Base-by-base conservation (phyloP, 1,140 invertebrate genomes). In the Euglossa dilemma region DNA sequence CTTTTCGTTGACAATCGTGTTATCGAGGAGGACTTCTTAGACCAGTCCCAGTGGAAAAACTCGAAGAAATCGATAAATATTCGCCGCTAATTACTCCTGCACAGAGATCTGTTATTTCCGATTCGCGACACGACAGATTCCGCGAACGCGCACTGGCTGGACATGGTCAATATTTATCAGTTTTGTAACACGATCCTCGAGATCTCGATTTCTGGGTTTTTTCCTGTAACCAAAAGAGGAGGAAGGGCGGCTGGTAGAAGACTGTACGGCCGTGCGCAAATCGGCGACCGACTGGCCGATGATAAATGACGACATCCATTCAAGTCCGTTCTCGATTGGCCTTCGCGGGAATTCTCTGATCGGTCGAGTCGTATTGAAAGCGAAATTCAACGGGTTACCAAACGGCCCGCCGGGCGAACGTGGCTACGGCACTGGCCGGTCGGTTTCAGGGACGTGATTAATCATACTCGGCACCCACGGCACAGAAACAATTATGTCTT, bases 361-460 rank as follows among this genome's bases (percentile, higher is more conserved):
- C 54, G 86, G 83, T 76, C 79, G 87, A 90, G 91, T 90, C 56
- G 75, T 56, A 70, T 83, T 70, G 74, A 90, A 91, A 90, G 90
- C 88, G 91, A 92, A 93, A 92, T 90, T 84, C 87, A 88, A 85
- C 72, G 78, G 81, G 84, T 91, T 93, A 91, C 88, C 89, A 91
- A 91, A 92, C 82, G 54, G 59, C n/a, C 57, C n/a, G n/a, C 12
- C 14, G 28, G 8, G 50, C 1, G n/a, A 5, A 12, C 16, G 18
- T 67, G 16, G 18, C 25, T 20, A 54, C 28, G 45, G 2, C 23
- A 5, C 3, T 56, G 36, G 52, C 52, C 72, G 43, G 12, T 23
- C 7, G 25, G 28, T 84, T 71, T 64, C 69, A 67, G 69, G 73
- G 57, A 57, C 74, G 25, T 25, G 18, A 82, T 82, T 69, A 82